Percentiles rank a stretch among this genome's conserved stretches.
Conservation (phyloP, 1,140 invertebrate species). For the Ceratosolen solmsi region DNA sequence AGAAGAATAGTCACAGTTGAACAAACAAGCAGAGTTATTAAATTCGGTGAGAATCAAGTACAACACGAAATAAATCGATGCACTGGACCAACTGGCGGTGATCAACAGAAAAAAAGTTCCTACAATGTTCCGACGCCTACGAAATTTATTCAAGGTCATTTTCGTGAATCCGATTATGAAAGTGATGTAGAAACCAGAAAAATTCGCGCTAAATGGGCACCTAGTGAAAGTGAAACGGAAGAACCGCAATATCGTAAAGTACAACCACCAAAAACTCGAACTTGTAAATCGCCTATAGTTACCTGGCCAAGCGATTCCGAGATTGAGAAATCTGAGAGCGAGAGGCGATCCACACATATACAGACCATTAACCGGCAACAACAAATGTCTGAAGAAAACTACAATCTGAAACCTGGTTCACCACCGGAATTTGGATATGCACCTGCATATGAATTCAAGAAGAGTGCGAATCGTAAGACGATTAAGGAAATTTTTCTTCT, state of each 20-base stretch:
- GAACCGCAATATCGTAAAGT: constrained; percentile 78
- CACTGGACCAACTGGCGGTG: neutral
- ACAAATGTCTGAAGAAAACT: constrained; percentile 53
- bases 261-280: constrained; percentile 69
- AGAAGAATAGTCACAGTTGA: constrained; percentile 79
- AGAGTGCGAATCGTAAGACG: constrained; percentile 70
- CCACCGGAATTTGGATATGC: constrained; percentile 77
- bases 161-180: constrained; percentile 81
- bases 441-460: constrained; percentile 68
- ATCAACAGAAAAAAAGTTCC: constrained; percentile 63
- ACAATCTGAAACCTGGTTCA: constrained; percentile 73
- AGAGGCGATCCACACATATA: constrained; percentile 61
- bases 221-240: constrained; percentile 75
- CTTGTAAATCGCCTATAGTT: constrained; percentile 62
- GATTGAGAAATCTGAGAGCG: constrained; percentile 68
- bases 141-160: constrained; percentile 81
- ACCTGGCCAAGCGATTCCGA: constrained; percentile 65
- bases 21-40: constrained; percentile 80
- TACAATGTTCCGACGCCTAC: constrained; percentile 76
- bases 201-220: constrained; percentile 78
- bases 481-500: constrained; percentile 25
- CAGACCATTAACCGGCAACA: constrained; percentile 68
- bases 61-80: neutral
- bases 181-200: constrained; percentile 78
- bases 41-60: constrained; percentile 75